Conservation (phyloP, 2,113 vertebrate species). For the Aegotheles bennettii region DNA sequence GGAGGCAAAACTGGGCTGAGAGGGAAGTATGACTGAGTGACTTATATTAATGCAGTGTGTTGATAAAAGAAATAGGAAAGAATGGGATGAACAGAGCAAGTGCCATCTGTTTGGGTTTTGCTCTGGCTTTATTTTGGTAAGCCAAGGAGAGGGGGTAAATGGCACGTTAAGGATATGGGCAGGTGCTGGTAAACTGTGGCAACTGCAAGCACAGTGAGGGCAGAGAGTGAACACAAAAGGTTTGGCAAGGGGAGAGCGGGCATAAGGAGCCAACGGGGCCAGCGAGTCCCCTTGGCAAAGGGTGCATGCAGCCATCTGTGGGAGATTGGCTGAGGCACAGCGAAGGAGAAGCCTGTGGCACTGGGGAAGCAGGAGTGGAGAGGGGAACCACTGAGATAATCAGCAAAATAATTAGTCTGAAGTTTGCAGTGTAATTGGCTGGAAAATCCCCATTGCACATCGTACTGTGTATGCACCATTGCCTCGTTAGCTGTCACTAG, state of each 20-base stretch:
- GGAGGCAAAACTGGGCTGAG: background rate
- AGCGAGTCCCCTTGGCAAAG: conserved; percentile 22
- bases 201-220: background rate
- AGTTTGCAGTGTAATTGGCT: conserved; percentile 29
- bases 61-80: background rate
- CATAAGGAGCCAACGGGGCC: background rate
- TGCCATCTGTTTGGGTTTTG: background rate
- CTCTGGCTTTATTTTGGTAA: background rate
- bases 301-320: background rate
- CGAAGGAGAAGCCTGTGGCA: background rate
- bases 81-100: background rate
- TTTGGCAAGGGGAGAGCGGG: background rate
- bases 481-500: background rate
- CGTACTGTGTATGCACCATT: background rate
- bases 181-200: background rate
- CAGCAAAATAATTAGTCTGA: background rate
- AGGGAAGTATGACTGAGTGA: background rate
- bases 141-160: background rate
- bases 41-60: background rate
- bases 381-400: conserved; percentile 14
- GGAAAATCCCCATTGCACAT: background rate
- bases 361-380: background rate
- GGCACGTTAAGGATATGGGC: accelerated
- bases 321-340: background rate
- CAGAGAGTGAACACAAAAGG: background rate